Conservation (phyloP, 2,113 vertebrate genomes). For the Piprites chloris region DNA sequence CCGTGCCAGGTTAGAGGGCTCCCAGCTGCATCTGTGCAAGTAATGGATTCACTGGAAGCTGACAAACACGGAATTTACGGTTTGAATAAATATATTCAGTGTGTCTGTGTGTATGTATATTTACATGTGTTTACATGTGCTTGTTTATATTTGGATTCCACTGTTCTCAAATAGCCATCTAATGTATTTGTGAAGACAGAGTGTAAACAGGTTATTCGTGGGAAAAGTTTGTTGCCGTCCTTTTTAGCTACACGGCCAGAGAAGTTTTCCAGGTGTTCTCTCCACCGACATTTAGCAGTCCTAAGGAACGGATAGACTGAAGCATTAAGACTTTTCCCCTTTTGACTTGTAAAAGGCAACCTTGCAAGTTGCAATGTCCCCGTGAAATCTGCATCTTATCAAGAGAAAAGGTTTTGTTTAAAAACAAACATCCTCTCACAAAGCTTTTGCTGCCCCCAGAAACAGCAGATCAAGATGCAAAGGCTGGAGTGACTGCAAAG, state of each 20-base stretch:
- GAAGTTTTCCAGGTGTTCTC: not conserved
- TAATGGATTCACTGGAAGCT: not conserved
- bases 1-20: not conserved
- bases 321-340: not conserved
- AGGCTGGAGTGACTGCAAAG: fast-evolving
- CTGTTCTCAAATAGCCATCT: not conserved
- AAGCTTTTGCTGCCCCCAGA: not conserved
- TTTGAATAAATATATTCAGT: not conserved
- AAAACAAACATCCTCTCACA: not conserved
- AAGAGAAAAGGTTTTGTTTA: not conserved
- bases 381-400: not conserved
- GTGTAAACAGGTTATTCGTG: not conserved
- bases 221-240: not conserved
- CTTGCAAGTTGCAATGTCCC: not conserved
- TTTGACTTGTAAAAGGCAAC: not conserved
- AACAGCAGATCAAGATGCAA: not conserved
- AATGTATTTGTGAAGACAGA: constrained; percentile 2
- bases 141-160: not conserved
- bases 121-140: not conserved
- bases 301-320: not conserved
- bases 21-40: not conserved
- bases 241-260: not conserved
- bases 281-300: not conserved
- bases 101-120: not conserved
- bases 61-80: not conserved